Conservation (phyloP, 2,113 vertebrate genomes). For the Perca fluviatilis region DNA sequence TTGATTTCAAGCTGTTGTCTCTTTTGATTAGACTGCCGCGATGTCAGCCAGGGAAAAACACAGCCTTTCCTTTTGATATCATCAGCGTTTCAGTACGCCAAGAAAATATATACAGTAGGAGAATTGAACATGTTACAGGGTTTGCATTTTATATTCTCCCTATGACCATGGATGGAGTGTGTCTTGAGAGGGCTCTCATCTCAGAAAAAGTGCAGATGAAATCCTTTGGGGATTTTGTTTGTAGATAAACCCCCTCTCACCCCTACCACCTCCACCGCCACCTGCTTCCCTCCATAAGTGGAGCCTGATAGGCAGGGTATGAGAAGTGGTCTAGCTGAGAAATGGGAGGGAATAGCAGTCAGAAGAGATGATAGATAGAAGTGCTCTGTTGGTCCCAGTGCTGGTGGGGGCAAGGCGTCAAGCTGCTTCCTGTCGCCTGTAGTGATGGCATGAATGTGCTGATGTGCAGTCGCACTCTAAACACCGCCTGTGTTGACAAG, state of each 20-base stretch:
- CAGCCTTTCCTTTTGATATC: constrained; percentile 38
- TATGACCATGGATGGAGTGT: constrained; percentile 32
- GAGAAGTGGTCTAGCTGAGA: constrained; percentile 57
- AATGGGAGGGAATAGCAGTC: constrained; percentile 67
- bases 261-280: constrained; percentile 16
- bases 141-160: constrained; percentile 39
- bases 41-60: constrained; percentile 31
- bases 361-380: constrained; percentile 81
- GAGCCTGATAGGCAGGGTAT: constrained; percentile 66
- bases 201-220: constrained; percentile 65
- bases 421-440: constrained; percentile 72
- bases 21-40: constrained; percentile 56
- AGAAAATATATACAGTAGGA: constrained; percentile 21
- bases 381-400: constrained; percentile 61
- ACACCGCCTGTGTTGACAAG: constrained; percentile 66
- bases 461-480: constrained; percentile 61
- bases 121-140: constrained; percentile 28
- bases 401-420: constrained; percentile 54
- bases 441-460: constrained; percentile 57
- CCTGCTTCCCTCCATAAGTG: constrained; percentile 54
- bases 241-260: constrained; percentile 47
- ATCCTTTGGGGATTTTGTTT: constrained; percentile 55
- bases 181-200: constrained; percentile 48
- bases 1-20: constrained; percentile 69
- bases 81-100: constrained; percentile 34